phyloP scores from a whole-genome alignment of 2,113 vertebrate species.

The Hyla sarda region DNA sequence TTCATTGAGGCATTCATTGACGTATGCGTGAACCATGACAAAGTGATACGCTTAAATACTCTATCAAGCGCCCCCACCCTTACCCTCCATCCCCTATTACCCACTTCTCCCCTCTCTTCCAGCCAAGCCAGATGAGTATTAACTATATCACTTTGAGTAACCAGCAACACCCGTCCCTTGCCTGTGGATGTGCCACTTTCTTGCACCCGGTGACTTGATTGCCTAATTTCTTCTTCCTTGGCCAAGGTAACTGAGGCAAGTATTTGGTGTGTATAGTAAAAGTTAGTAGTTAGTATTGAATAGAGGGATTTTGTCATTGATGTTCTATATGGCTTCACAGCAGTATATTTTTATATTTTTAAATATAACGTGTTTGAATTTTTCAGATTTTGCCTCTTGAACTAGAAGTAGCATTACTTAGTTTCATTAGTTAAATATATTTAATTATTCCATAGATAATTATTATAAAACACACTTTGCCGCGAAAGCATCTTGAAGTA shows the following conservation, averaged over 20 bases:
- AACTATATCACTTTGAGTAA: conserved; percentile 96
- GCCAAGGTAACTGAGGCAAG: background rate
- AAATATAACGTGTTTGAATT: background rate
- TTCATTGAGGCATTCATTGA: conserved; percentile 86
- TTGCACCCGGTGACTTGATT: conserved; percentile 33
- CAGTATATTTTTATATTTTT: background rate
- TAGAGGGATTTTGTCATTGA: background rate
- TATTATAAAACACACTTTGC: background rate
- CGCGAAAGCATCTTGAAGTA: too few species aligned
- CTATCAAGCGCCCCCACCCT: conserved; percentile 82
- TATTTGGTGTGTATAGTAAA: background rate
- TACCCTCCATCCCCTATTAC: conserved; percentile 76
- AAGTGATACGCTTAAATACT: conserved; percentile 96
- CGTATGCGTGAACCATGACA: conserved; percentile 80
- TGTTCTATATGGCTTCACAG: background rate
- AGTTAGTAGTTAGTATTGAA: background rate
- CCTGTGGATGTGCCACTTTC: conserved; percentile 62
- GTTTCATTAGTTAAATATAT: background rate
- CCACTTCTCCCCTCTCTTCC: conserved; percentile 76
- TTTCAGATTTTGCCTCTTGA: too few species aligned
- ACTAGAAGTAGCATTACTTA: background rate
- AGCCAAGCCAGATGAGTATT: conserved; percentile 93
- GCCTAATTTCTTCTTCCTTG: background rate
- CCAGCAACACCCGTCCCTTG: conserved; percentile 87
- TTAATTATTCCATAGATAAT: background rate